Base-by-base conservation (phyloP, 2,888 invertebrate species). In the Drosophila nigritarsus region DNA sequence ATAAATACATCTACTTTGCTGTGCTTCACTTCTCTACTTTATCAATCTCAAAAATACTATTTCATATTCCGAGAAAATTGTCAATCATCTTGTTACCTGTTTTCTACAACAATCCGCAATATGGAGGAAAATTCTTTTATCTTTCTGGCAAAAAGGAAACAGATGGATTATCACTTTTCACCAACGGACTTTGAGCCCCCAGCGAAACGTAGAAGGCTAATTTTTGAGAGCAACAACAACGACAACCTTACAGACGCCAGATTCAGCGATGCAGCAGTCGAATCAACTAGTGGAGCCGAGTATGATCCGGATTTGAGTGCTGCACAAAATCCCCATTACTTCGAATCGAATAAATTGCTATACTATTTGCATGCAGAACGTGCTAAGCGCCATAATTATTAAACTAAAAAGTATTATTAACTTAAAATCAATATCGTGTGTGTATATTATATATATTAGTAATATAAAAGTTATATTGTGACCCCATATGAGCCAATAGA, bases 251-350 rank as follows among this genome's bases (percentile, higher is more conserved):
- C 15, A 7, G 13, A 30, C 13, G 7, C 20, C 6, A 18, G 2
- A 30, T 6, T 18, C 34, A 13, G 0, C 3, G 11, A 38, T 15
- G 40, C 0, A 11, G 24, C 0, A 38, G 36, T 15, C n/a, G 29
- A 9, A 38, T 7, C 20, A 9, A 8, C 9, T 13, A 4, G 11
- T 20, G 24, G 4, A 4, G 1, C 5, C 2, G 32, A 18, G 6
- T 74, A 74, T 4, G 11, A 63, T 6, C 75, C 75, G 6, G 75
- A 75, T 0, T 24, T 75, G 27, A 65, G 9, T 55, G 36, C 34
- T 4, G 45, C 65, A 0, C 11, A 78, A 24, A 75, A 75, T 51
- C 75, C 75, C 1, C 48, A 24, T 62, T 75, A 75, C 54, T 75
- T 78, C 61, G 65, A 75, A n/a, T n/a, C 62, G 0, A 75, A 75